phyloP scores from a whole-genome alignment of 2,888 invertebrate species.

The Hetaerina titia region DNA sequence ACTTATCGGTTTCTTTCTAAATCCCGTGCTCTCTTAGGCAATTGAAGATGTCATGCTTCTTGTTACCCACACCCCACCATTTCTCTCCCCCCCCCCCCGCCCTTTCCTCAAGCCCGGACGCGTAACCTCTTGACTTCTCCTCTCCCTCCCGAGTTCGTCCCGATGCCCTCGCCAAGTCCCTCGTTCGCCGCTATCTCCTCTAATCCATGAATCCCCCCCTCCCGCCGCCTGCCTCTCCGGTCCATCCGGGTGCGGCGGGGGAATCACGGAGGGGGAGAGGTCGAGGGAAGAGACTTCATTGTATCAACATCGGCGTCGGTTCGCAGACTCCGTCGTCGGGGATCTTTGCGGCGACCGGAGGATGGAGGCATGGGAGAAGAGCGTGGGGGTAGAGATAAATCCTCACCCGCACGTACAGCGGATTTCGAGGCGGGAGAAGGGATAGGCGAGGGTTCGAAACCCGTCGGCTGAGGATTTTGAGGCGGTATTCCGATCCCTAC shows the following conservation, averaged over 20 bases:
- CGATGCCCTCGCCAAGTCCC: not conserved
- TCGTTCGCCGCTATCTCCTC: not conserved
- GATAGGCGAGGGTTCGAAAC: too few species aligned
- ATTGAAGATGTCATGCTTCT: constrained; percentile 57
- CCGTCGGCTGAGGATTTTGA: too few species aligned
- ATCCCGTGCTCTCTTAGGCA: constrained; percentile 25
- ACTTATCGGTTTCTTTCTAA: constrained; percentile 59
- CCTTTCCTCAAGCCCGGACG: not conserved
- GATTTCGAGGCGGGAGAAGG: too few species aligned
- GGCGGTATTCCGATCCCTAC: too few species aligned
- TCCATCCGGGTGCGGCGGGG: not conserved
- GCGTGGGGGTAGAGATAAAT: too few species aligned
- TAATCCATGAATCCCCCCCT: not conserved
- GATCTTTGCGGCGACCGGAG: not conserved
- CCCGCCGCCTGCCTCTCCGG: not conserved
- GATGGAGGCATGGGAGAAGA: too few species aligned
- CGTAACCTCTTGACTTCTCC: not conserved
- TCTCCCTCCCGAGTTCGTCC: not conserved
- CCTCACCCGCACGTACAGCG: too few species aligned
- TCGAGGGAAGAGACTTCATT: not conserved
- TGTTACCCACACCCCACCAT: not conserved
- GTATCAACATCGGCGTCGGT: not conserved
- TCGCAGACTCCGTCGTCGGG: not conserved
- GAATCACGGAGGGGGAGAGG: not conserved
- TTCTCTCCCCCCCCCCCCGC: not conserved